phyloP scores from a whole-genome alignment of 2,888 invertebrate species.

The Drosophila tripunctata region DNA sequence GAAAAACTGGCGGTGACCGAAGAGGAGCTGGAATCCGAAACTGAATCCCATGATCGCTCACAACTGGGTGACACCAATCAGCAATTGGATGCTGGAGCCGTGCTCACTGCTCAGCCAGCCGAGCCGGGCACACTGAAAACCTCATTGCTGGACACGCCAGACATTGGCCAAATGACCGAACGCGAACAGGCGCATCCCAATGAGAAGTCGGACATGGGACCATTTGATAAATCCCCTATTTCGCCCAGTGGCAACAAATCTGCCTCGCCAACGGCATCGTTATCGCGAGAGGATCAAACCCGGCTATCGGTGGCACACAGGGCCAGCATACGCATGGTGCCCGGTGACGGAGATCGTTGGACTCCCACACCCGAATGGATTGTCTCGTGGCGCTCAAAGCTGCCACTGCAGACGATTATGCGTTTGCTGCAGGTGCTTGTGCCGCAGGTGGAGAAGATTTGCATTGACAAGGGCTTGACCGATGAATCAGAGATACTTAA shows the following conservation, averaged over 20 bases:
- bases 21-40: slow-evolving; percentile 75
- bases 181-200: slow-evolving; percentile 94
- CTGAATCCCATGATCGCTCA: slow-evolving; percentile 69
- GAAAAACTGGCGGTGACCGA: slow-evolving; percentile 82
- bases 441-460: slow-evolving; percentile 99
- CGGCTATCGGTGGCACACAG: slow-evolving; percentile 85
- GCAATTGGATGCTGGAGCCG: slow-evolving; percentile 90
- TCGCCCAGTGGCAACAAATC: slow-evolving; percentile 52
- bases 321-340: slow-evolving; percentile 87
- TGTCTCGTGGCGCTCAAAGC: slow-evolving; percentile 95
- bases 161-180: slow-evolving; percentile 95
- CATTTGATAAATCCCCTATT: slow-evolving; percentile 60
- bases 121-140: slow-evolving; percentile 96
- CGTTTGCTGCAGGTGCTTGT: slow-evolving; percentile 98
- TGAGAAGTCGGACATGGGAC: slow-evolving; percentile 65
- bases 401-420: slow-evolving; percentile 99
- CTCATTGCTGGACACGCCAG: slow-evolving; percentile 95
- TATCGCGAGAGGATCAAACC: slow-evolving; percentile 53
- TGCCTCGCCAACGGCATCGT: slow-evolving; percentile 56
- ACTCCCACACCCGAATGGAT: slow-evolving; percentile 98
- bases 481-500: slow-evolving; percentile 99
- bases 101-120: slow-evolving; percentile 91
- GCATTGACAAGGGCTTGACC: slow-evolving; percentile 99
- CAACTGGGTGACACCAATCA: slow-evolving; percentile 54
- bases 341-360: slow-evolving; percentile 86